Evolutionary conservation across 2,797 vertebrate genomes (phyloP), one percentile per base, ranked within the genome.

Genomic region (Sebastes aleutianus): DNA sequence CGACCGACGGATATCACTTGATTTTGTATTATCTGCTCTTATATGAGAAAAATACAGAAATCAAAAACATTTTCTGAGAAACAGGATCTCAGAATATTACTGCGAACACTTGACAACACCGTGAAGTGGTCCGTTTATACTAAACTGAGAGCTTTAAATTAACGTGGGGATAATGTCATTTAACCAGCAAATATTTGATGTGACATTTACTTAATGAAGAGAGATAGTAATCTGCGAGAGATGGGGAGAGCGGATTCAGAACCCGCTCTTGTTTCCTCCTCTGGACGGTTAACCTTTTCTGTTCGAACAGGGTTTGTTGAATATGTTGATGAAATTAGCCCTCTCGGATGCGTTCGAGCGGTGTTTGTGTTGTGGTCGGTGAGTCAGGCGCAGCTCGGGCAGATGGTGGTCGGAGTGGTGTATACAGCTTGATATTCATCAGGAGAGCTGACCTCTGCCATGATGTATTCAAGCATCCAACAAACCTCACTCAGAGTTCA

Each of bases 321-420:
- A 96, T 96, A 96, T 95, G 93, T 87, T 96, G 93, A 96, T 96
- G 95, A 95, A 96, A 96, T 96, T 96, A 96, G 90, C 82, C 87
- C 66, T 88, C 74, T 86, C 71, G 70, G 87, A 87, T 87, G 80
- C 67, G 4, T 87, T 68, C 61, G 85, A 73, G 62, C 6, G 12
- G 71, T 93, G 92, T 94, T 95, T 95, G 89, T 90, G 86, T 88
- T 71, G 82, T 22, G 62, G 85, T 78, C 61, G 84, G 80, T 85
- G 90, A 95, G 90, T 92, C 89, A 88, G 84, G 84, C 87, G 70
- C 84, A 88, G 89, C 85, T 75, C 74, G 6, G 87, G 91, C 95
- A 96, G 95, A 95, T 96, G 95, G 95, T 78, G 88, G 88, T 90
- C 90, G 76, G 82, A 91, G 81, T 18, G 81, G 74, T 79, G 88